These are phyloP conservation scores for Papilio polytes DNA, from an alignment of 1,140 invertebrate species.

Conservation along the genomic window DNA sequence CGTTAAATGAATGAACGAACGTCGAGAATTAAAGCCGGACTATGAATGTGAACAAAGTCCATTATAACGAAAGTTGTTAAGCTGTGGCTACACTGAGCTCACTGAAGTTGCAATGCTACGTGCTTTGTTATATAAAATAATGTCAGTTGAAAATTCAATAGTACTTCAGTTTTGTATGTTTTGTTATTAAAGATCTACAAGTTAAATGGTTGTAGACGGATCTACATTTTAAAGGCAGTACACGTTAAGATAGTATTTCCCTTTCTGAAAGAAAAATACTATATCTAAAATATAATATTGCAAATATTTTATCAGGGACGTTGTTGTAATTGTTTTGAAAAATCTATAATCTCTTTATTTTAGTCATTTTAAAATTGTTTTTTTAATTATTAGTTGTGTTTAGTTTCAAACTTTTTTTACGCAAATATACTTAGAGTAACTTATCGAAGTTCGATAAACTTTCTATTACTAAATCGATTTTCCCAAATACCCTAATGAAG, in stretches of 20 bases:
- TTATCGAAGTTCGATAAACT: neutral
- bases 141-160: neutral
- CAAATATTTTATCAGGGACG: no score
- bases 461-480: neutral
- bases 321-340: no score
- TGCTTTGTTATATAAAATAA: neutral
- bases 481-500: neutral
- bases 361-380: no score
- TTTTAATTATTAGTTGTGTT: no score
- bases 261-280: no score
- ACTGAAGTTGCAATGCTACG: neutral
- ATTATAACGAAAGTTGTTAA: constrained; percentile 15
- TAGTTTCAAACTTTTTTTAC: no score
- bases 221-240: no score
- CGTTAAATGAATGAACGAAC: constrained; percentile 14
- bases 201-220: no score
- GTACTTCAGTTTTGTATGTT: neutral
- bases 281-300: no score
- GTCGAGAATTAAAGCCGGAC: neutral
- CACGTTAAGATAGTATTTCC: no score
- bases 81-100: neutral
- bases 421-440: neutral
- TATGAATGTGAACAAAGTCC: constrained; percentile 9
- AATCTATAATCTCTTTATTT: no score
- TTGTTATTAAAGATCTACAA: neutral